Evolutionary conservation across 1,140 invertebrate species (phyloP).

Genomic region (Plectrocnemia conspersa): DNA sequence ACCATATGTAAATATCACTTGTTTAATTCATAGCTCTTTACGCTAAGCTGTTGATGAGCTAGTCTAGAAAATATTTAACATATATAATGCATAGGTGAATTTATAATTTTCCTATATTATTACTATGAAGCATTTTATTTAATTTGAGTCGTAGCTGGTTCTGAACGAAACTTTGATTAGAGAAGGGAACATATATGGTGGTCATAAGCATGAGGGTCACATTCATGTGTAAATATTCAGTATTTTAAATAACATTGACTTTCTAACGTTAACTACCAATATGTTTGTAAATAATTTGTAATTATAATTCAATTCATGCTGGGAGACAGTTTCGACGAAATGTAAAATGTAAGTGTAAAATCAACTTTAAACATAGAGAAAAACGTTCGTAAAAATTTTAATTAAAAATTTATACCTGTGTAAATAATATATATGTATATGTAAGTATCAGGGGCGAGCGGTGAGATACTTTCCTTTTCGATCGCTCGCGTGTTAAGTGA

Average conservation of each 20-base stretch:
- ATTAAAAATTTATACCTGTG: too few species aligned
- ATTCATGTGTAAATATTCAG: slow-evolving; percentile 15
- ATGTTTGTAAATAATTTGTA: slow-evolving; percentile 18
- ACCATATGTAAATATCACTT: slow-evolving; percentile 5
- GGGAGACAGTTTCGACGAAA: too few species aligned
- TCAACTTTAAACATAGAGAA: too few species aligned
- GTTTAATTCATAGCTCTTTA: slow-evolving; percentile 8
- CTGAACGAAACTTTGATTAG: neutral
- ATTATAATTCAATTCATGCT: too few species aligned
- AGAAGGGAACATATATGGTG: slow-evolving; percentile 5
- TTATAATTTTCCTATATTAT: slow-evolving; percentile 13
- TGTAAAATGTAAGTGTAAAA: too few species aligned
- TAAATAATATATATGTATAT: too few species aligned
- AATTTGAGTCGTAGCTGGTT: slow-evolving; percentile 1
- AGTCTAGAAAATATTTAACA: slow-evolving; percentile 10
- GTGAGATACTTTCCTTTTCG: too few species aligned
- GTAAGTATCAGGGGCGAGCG: too few species aligned
- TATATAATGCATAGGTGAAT: slow-evolving; percentile 9
- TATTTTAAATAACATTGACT: slow-evolving; percentile 21
- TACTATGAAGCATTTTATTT: neutral
- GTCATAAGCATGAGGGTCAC: neutral
- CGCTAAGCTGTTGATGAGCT: slow-evolving; percentile 13
- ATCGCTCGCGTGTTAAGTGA: too few species aligned
- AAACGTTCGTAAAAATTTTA: too few species aligned
- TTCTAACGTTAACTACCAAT: slow-evolving; percentile 3